These are phyloP conservation scores for Aphelenchoides avenae DNA, from an alignment of 1,140 invertebrate species.

Conservation along the genomic window DNA sequence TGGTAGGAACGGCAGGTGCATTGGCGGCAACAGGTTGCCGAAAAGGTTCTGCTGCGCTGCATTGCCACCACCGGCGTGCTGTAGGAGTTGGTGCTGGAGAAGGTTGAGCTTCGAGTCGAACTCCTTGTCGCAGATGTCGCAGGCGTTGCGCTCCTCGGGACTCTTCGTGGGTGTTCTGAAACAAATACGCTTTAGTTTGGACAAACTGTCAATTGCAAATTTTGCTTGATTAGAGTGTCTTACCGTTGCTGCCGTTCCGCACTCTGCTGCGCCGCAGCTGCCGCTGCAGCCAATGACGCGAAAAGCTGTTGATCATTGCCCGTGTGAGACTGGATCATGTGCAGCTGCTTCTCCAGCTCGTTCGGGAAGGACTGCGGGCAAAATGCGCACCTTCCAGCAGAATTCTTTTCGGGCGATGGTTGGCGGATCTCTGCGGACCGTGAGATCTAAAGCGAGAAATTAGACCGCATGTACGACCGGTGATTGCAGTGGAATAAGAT, in stretches of 20 bases:
- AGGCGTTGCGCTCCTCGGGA: constrained; percentile 2
- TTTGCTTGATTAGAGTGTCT: not conserved
- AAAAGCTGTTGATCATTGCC: not conserved
- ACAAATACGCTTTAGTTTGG: not conserved
- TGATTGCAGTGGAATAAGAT: too few relatives aligned
- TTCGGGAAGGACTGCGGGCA: too few relatives aligned
- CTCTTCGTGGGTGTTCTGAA: constrained; percentile 2
- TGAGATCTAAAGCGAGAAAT: too few relatives aligned
- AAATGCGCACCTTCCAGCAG: too few relatives aligned
- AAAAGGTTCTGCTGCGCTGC: constrained; percentile 5
- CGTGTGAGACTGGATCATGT: too few relatives aligned
- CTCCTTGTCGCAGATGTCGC: constrained; percentile 15
- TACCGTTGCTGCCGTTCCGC: not conserved
- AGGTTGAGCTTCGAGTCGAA: constrained; percentile 9
- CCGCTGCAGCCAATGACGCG: not conserved
- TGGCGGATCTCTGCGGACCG: too few relatives aligned
- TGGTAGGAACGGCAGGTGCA: not conserved
- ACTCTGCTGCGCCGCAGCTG: constrained; percentile 5
- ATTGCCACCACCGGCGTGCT: constrained; percentile 9
- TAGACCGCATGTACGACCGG: too few relatives aligned
- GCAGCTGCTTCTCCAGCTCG: too few relatives aligned
- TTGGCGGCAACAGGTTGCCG: not conserved
- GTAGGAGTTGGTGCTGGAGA: constrained; percentile 21
- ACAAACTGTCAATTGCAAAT: not conserved
- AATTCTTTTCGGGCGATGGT: too few relatives aligned